A percentile compares a stretch with the other conserved stretches of the same genome.
Conservation (phyloP, 2,888 invertebrate genomes). For the Trachelus stipa region DNA sequence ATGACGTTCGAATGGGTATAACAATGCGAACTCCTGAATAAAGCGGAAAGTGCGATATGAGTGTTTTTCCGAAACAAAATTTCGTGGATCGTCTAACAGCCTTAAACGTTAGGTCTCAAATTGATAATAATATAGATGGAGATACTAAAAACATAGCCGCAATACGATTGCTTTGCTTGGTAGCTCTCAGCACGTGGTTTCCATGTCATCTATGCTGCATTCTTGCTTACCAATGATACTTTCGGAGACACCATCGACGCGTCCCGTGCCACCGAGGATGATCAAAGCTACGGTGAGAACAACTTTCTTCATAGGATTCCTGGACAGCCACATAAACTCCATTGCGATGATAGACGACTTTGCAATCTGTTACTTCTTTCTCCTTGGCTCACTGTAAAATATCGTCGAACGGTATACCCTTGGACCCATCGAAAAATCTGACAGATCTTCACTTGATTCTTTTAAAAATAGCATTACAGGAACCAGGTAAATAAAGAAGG, state of each 20-base stretch:
- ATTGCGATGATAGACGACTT: conserved; percentile 27
- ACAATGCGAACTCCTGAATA: conserved; percentile 48
- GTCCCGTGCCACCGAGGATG: conserved; percentile 39
- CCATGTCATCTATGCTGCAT: neutral
- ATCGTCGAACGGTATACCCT: neutral
- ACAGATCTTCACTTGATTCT: neutral
- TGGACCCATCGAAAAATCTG: neutral
- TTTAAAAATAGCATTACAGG: neutral
- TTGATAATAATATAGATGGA: neutral
- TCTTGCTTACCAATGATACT: conserved; percentile 56
- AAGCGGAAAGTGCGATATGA: conserved; percentile 38
- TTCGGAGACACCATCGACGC: conserved; percentile 52
- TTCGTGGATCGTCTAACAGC: neutral
- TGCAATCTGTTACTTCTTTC: neutral
- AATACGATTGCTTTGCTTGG: neutral
- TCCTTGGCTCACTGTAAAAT: conserved; percentile 5
- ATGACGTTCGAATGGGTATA: conserved; percentile 53
- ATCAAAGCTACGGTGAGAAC: conserved; percentile 45
- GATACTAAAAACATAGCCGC: neutral
- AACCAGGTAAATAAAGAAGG: neutral
- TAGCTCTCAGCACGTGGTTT: neutral
- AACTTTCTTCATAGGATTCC: conserved; percentile 15
- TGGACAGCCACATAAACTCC: conserved; percentile 36
- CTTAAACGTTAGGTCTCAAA: neutral
- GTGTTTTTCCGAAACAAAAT: neutral